phyloP scores from a whole-genome alignment of 2,797 vertebrate species.

The Poecilia velifera region DNA sequence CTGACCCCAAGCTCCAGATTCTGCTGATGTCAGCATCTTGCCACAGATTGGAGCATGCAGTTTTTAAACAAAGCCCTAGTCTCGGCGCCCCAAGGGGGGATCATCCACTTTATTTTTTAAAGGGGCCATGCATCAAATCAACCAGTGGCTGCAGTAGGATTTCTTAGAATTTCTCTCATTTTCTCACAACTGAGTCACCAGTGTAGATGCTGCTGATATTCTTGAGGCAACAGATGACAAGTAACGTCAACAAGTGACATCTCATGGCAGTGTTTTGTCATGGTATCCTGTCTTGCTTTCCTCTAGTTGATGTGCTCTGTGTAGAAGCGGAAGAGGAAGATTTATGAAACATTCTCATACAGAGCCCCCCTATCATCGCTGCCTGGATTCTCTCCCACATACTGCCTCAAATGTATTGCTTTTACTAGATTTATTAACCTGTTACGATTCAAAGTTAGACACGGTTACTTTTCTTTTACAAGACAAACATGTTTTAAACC shows the following conservation, averaged over 20 bases:
- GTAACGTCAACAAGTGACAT: slow-evolving; percentile 22
- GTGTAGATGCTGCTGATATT: not conserved
- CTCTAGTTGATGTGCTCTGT: slow-evolving; percentile 48
- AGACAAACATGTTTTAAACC: not conserved
- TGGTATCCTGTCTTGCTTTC: slow-evolving; percentile 67
- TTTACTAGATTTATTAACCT: slow-evolving; percentile 18
- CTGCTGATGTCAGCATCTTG: slow-evolving; percentile 85
- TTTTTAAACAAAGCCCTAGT: slow-evolving; percentile 80
- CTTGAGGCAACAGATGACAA: slow-evolving; percentile 27
- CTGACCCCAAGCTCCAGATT: slow-evolving; percentile 74
- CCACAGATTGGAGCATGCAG: slow-evolving; percentile 75
- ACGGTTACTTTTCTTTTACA: not conserved
- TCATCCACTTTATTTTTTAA: slow-evolving; percentile 73
- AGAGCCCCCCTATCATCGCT: slow-evolving; percentile 48
- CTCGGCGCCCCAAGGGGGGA: slow-evolving; percentile 34
- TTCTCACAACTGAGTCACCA: slow-evolving; percentile 7
- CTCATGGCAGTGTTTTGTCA: slow-evolving; percentile 44
- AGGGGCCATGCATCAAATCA: slow-evolving; percentile 57
- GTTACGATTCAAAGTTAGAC: not conserved
- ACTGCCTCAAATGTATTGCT: not conserved
- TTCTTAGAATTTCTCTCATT: not conserved
- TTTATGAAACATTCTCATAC: slow-evolving; percentile 58
- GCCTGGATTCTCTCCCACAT: slow-evolving; percentile 36
- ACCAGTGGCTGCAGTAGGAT: slow-evolving; percentile 16
- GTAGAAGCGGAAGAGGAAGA: slow-evolving; percentile 49